Evolutionary conservation across 2,797 vertebrate genomes (phyloP), one percentile per base, ranked within the genome.

Genomic region (Danio kyathit): DNA sequence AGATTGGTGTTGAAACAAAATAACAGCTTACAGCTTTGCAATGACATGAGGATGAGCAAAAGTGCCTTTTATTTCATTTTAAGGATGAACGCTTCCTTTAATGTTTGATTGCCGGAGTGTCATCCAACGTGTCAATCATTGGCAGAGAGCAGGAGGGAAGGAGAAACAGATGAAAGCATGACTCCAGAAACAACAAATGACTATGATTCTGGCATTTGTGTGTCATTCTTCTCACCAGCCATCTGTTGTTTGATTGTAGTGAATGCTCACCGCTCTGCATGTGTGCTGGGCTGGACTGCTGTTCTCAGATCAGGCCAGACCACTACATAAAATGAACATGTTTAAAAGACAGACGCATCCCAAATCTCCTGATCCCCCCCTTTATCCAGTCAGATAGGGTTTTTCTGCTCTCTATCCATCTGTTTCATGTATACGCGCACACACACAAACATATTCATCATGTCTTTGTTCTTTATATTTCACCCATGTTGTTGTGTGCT

Each of bases 231-330:
- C 65, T 61, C 66, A 60, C 69, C 64, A 80, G 74, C 83, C 83
- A 83, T 76, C 85, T 86, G 81, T 65, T 80, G 40, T 54, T 46
- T 41, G 11, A 51, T 43, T 44, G 49, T 21, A 56, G 60, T 44
- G 44, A 74, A n/a, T 74, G 60, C 38, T 79, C 69, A 59, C 38
- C 12, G 29, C 67, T n/a, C 57, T 72, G 41, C 67, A n/a, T 63
- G 57, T 54, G 13, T 60, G 56, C 21, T 66, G 66, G 60, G 17
- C 57, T 60, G 7, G 17, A 57, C 43, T 72, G 64, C 48, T 52
- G 13, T 41, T 48, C 40, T 43, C 61, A 72, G 41, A 80, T 41
- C 52, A 44, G 19, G 69, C 48, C 64, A 61, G 49, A 76, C 54
- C 66, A 61, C 14, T 66, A 67, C 66, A 80, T 21, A 38, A 38